These are phyloP conservation scores for Nasalis larvatus DNA, from an alignment of 2,113 vertebrate genomes.

Conservation along the genomic window DNA sequence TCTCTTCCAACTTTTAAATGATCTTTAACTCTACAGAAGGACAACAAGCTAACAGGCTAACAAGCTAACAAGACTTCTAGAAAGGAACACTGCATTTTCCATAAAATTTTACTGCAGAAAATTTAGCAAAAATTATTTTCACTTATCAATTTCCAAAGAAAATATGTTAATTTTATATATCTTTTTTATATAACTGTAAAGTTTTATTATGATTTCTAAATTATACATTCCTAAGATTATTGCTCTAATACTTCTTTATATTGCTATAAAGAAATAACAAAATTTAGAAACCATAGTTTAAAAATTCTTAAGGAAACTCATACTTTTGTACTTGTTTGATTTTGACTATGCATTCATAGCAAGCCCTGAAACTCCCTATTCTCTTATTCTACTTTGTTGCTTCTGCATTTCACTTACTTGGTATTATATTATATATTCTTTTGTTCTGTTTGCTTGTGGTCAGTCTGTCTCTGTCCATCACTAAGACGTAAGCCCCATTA, in stretches of 20 bases:
- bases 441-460: not conserved
- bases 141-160: constrained; percentile 11
- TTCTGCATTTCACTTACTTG: not conserved
- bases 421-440: not conserved
- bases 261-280: not conserved
- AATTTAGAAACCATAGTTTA: not conserved
- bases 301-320: not conserved
- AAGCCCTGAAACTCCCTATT: not conserved
- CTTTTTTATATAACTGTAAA: not conserved
- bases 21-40: not conserved
- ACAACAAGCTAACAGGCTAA: not conserved
- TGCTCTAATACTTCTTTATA: not conserved
- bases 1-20: constrained; percentile 15
- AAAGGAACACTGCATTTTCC: not conserved
- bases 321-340: not conserved
- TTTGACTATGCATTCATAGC: not conserved
- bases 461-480: not conserved
- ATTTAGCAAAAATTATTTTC: not conserved
- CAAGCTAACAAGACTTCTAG: not conserved
- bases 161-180: not conserved
- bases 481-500: not conserved
- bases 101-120: not conserved
- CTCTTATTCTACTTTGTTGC: not conserved
- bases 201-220: not conserved
- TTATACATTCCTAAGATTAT: not conserved